Base-by-base conservation (phyloP, 1,140 invertebrate genomes). In the Rhyacophila brunnea region DNA sequence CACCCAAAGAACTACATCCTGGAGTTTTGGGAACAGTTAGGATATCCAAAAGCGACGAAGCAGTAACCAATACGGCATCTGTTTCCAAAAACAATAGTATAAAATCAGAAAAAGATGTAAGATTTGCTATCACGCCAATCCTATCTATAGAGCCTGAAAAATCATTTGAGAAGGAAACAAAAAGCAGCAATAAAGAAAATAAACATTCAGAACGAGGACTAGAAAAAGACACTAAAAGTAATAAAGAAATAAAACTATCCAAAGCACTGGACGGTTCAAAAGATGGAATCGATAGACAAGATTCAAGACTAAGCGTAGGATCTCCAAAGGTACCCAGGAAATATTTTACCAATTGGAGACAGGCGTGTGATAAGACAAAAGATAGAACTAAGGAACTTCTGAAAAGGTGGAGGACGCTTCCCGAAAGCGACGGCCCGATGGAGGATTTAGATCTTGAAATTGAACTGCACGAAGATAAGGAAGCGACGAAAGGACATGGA, bases 291-390 rank as follows among this genome's bases (percentile, higher is more conserved):
- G 62, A 61, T 1, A 61, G 58, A 47, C 58, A 66, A 20, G 57
- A 63, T 35, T 60, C 61, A 6, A 53, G 55, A 18, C 11, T 54
- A 19, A 68, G 70, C 5, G 62, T 76, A 40, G 67, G 71, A 49
- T 80, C 81, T 14, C 74, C 81, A 14, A 85, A 84, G 68, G 82
- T 85, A 40, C 83, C 83, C 6, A 72, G 81, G n/a, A 87, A 86
- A 67, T 84, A 86, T 65, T 84, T 87, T 62, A 75, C 82, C 0
- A 87, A 86, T 50, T 87, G 86, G 86, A 77, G 78, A 56, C 82
- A 85, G 64, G 86, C 86, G 52, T 88, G 86, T 70, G 85, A 87
- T 67, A 81, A 83, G 62, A 88, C 86, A 0, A 83, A 82, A 65
- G 86, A 87, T 62, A 80, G 83, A 60, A 87, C 85, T 0, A 85